phyloP scores from a whole-genome alignment of 2,888 invertebrate species.

The Cremastobaeus sp. region DNA sequence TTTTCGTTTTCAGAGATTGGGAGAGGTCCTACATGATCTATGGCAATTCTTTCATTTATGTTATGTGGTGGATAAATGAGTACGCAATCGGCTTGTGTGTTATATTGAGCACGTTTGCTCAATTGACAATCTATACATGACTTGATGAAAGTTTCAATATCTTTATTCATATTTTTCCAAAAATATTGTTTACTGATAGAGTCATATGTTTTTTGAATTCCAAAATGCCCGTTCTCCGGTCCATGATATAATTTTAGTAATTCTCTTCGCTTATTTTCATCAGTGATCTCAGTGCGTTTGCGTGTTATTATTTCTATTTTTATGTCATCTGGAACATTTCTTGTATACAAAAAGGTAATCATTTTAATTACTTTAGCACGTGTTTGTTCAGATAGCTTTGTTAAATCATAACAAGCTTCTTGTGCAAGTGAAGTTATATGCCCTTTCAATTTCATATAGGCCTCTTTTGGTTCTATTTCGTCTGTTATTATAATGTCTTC shows the following conservation, averaged over 20 bases:
- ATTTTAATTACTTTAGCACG: slow-evolving; percentile 2
- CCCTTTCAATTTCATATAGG: slow-evolving; percentile 6
- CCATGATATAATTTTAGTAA: slow-evolving; percentile 4
- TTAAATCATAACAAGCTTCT: slow-evolving; percentile 1
- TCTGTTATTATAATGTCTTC: neutral
- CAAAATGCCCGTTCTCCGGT: neutral
- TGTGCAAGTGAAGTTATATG: neutral
- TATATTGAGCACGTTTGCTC: neutral
- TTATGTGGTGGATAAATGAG: neutral
- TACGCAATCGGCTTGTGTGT: neutral
- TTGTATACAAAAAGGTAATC: neutral
- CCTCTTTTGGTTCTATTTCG: slow-evolving; percentile 2
- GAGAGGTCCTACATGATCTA: neutral
- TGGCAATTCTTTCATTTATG: neutral
- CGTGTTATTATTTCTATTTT: neutral
- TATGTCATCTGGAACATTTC: neutral
- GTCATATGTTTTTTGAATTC: neutral
- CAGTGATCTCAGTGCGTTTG: neutral
- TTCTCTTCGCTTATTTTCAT: neutral
- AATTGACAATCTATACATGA: neutral
- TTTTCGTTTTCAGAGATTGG: too few species aligned
- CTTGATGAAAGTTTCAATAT: neutral
- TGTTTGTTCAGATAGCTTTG: slow-evolving; percentile 1
- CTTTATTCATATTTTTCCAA: slow-evolving; percentile 2
- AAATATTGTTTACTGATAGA: slow-evolving; percentile 1